Percentiles rank a stretch among this genome's conserved stretches.
These are phyloP conservation scores for Gymnoscopelus braueri DNA, from an alignment of 2,797 vertebrate species.

Conservation along the genomic window DNA sequence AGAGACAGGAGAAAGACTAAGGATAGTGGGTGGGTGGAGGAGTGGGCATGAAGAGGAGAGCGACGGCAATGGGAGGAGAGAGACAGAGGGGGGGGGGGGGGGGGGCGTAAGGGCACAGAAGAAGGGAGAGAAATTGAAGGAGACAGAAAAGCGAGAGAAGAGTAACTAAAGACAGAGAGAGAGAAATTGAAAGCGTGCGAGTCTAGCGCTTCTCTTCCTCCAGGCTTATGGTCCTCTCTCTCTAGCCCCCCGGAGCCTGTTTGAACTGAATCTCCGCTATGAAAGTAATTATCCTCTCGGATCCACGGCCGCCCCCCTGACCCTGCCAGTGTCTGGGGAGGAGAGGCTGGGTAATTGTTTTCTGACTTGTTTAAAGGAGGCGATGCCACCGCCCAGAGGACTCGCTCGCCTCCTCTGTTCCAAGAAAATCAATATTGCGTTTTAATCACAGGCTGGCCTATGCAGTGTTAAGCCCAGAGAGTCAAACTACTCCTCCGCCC, in stretches of 20 bases:
- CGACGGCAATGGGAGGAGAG: background rate
- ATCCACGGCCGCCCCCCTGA: conserved; percentile 59
- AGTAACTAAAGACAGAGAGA: conserved; percentile 18
- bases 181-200: conserved; percentile 31
- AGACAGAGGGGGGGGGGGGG: background rate
- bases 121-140: background rate
- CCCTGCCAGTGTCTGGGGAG: conserved; percentile 56
- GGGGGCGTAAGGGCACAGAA: background rate
- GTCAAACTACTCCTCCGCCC: conserved; percentile 21
- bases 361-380: conserved; percentile 59
- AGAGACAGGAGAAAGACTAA: background rate
- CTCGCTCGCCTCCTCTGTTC: conserved; percentile 37
- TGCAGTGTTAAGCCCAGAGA: conserved; percentile 20
- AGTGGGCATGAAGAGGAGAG: background rate
- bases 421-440: conserved; percentile 57
- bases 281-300: conserved; percentile 65
- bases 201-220: conserved; percentile 26
- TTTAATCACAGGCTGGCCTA: conserved; percentile 52
- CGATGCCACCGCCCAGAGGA: conserved; percentile 38
- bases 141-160: background rate
- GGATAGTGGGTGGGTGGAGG: no score
- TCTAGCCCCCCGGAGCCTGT: conserved; percentile 38
- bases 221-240: conserved; percentile 10
- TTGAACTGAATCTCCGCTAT: conserved; percentile 55
- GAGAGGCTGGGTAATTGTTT: conserved; percentile 65